Conservation (phyloP, 1,140 invertebrate genomes). For the Lepidurus couesii region DNA sequence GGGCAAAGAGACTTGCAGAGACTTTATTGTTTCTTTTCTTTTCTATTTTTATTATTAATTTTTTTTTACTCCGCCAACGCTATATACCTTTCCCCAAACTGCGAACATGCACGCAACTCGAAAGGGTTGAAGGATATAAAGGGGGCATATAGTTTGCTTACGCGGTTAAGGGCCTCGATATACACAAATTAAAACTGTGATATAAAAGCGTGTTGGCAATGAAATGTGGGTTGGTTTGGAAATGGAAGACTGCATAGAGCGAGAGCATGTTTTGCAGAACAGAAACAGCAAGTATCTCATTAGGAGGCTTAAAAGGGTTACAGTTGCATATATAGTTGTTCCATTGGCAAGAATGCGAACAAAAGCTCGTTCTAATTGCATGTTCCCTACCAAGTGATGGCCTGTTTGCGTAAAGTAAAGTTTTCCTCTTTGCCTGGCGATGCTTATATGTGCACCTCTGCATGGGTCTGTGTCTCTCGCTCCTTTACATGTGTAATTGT, state of each 20-base stretch:
- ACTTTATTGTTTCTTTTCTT: not conserved
- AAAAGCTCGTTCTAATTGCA: conserved; percentile 8
- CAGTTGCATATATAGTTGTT: conserved; percentile 16
- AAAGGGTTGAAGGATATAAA: not conserved
- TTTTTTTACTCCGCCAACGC: not conserved
- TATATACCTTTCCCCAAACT: not conserved
- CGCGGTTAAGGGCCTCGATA: not conserved
- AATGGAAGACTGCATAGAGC: not conserved
- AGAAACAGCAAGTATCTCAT: conserved; percentile 9
- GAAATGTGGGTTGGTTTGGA: not conserved
- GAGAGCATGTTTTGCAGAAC: not conserved
- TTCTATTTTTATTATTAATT: too few relatives aligned
- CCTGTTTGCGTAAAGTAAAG: not conserved
- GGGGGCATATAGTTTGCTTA: not conserved
- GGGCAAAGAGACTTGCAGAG: not conserved
- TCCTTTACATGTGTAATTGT: not conserved
- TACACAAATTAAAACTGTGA: not conserved
- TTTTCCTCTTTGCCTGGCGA: not conserved
- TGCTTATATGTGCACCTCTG: not conserved
- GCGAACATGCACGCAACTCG: not conserved
- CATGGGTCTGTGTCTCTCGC: not conserved
- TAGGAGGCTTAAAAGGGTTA: conserved; percentile 3
- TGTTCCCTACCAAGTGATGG: not conserved
- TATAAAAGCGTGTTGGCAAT: not conserved
- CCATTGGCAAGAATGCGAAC: not conserved